phyloP scores from a whole-genome alignment of 2,113 vertebrate species.

The Cyanoliseus patagonus region DNA sequence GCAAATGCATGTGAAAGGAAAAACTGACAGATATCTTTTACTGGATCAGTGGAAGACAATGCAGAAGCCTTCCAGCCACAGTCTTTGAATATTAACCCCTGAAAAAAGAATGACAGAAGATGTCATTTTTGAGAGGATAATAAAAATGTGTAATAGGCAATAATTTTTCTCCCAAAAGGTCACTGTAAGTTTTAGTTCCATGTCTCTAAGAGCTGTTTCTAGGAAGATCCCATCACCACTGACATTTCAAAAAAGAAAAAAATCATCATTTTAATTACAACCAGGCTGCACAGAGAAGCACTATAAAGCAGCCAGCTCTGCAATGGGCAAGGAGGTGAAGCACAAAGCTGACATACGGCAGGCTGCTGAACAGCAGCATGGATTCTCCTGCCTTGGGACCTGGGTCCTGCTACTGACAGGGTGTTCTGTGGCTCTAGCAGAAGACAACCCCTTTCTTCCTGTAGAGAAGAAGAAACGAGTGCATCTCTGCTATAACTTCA shows the following conservation, averaged over 20 bases:
- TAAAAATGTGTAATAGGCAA: not conserved
- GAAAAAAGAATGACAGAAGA: not conserved
- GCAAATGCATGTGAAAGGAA: not conserved
- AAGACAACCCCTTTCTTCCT: not conserved
- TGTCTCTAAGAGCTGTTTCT: not conserved
- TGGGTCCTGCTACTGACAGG: not conserved
- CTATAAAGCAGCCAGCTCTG: not conserved
- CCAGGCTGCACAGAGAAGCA: not conserved
- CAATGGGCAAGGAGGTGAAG: not conserved
- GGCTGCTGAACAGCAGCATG: not conserved
- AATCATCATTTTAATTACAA: accelerated
- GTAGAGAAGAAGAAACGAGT: not conserved
- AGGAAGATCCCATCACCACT: not conserved
- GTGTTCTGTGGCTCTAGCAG: not conserved
- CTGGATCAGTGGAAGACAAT: not conserved
- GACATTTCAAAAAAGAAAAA: not conserved
- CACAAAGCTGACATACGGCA: not conserved
- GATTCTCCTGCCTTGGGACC: not conserved
- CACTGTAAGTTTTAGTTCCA: not conserved
- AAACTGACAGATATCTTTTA: not conserved
- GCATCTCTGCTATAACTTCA: not conserved
- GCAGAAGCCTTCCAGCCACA: not conserved
- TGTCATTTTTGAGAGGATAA: not conserved
- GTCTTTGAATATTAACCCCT: not conserved
- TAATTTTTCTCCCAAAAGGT: not conserved